Evolutionary conservation across 2,888 invertebrate genomes (phyloP), one percentile per base, ranked within the genome.

Genomic region (Andrena trimmerana): DNA sequence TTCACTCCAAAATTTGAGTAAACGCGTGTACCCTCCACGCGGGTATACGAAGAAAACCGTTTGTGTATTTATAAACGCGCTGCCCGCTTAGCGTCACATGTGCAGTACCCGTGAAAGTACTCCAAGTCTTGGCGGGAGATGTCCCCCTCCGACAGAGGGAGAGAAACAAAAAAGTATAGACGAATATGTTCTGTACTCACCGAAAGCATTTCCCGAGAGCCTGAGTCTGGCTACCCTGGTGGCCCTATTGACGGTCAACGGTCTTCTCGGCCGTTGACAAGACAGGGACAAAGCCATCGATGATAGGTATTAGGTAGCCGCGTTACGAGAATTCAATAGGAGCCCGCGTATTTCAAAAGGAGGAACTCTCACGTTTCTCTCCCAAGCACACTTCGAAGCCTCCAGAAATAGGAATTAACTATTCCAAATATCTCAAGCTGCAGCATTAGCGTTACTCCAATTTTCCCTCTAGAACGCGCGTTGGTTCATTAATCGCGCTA

Each of bases 171-270:
- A 60, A 57, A 50, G 60, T 1, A 42, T 60, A 66, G 48, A 73
- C 54, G 33, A 75, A 72, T 77, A 79, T 72, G 50, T 68, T 74
- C 65, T 81, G 63, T 90, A 93, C 94, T 94, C 92, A 94, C 94
- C 91, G 78, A 86, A 86, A 74, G 81, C 88, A 86, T 92, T 91
- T 76, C 88, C 90, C 73, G 90, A 89, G 42, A 94, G 92, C 29
- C 94, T 89, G 16, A 92, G 86, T 36, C 92, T 90, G 68, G 94
- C 94, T 70, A 93, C 92, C 86, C 93, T 93, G 68, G 93, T 93
- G 57, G 93, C 93, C 71, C 92, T 90, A 84, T 90, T 85, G 70
- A 94, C 88, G 71, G 94, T 94, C 71, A 94, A 88, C 69, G 92
- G 92, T 81, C 92, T 91, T 81, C 92, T 90, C 42, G 92, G 92